Base-by-base conservation (phyloP, 2,113 vertebrate species). In the Chaetura pelagica region DNA sequence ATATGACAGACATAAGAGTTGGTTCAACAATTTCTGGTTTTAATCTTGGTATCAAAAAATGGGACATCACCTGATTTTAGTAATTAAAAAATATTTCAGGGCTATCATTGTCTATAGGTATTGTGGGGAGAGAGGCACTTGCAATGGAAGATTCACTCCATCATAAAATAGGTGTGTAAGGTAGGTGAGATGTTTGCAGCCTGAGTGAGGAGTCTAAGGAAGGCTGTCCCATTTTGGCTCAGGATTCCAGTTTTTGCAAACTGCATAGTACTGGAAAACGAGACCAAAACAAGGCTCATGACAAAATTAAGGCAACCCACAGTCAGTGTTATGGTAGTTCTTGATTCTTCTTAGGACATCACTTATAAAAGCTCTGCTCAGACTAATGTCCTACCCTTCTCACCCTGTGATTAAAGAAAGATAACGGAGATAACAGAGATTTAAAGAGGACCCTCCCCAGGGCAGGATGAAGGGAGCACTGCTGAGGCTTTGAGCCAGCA, bases 211-310 rank as follows among this genome's bases (percentile, higher is more conserved):
- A 23, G 49, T 46, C 54, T 80, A 35, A 23, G 34, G 35, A 90
- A 92, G 34, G 20, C 15, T 90, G 80, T 74, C 68, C 81, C 34
- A 20, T 38, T 77, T 88, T 89, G 68, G 34, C 32, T 90, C 46
- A 66, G 35, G 68, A 79, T 61, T 79, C 16, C 49, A 68, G 9
- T 35, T 72, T 89, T 84, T 89, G 6, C 29, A 72, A 84, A 55
- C 61, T 57, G 8, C 7, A 67, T 63, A 72, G 22, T 44, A 48
- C 3, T 32, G 78, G 49, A 74, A 87, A 87, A 81, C 32, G 4
- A 79, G 48, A 77, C 4, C 1, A 40, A 89, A 86, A 87, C 90
- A 55, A 27, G 22, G 11, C 23, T 83, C 58, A 20, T 4, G 5
- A 64, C 73, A 83, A 94, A 89, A 94, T 34, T 23, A 69, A 81